Evolutionary conservation across 2,113 vertebrate genomes (phyloP).

Genomic region (Anoplopoma fimbria): DNA sequence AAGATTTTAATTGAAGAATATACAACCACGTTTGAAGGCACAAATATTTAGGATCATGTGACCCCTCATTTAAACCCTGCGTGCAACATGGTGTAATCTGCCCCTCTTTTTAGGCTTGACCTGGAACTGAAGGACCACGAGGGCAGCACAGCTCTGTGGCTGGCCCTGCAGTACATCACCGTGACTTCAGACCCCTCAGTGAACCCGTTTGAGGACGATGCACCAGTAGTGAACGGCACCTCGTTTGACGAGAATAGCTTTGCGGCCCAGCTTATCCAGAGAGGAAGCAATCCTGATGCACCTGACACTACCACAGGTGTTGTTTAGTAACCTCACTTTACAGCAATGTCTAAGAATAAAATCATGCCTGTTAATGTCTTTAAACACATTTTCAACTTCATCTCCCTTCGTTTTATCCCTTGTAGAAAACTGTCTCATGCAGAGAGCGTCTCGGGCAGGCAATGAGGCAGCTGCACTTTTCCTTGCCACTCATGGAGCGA

Average conservation of each 20-base stretch:
- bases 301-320: conserved; percentile 90
- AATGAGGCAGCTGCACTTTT: conserved; percentile 97
- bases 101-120: conserved; percentile 85
- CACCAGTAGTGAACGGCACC: conserved; percentile 92
- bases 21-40: not conserved
- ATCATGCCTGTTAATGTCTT: not conserved
- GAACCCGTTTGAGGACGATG: conserved; percentile 95
- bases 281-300: conserved; percentile 93
- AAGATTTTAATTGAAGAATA: too few species aligned
- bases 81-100: conserved; percentile 6
- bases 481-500: conserved; percentile 93
- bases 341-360: not conserved
- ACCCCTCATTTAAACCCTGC: not conserved
- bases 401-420: not conserved
- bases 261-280: conserved; percentile 93
- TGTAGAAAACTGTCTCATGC: conserved; percentile 94
- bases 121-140: conserved; percentile 96
- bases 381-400: not conserved
- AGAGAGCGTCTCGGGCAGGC: conserved; percentile 90
- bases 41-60: not conserved
- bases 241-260: conserved; percentile 98
- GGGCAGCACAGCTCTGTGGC: conserved; percentile 97
- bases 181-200: conserved; percentile 91
- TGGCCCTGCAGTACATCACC: conserved; percentile 95
- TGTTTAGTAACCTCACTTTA: not conserved